These are phyloP conservation scores for Typhlichthys subterraneus DNA, from an alignment of 2,797 vertebrate species.

Conservation along the genomic window DNA sequence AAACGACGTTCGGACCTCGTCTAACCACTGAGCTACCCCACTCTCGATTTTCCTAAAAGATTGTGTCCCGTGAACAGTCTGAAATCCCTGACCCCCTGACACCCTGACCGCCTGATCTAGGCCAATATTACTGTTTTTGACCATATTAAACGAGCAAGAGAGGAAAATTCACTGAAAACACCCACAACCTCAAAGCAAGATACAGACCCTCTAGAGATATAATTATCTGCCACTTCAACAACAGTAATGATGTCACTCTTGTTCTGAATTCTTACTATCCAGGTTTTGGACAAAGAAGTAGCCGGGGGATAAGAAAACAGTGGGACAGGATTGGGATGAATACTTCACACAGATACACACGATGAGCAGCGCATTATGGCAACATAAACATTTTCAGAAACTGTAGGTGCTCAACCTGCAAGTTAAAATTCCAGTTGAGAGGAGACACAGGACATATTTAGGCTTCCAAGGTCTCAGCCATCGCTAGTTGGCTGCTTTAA, in stretches of 20 bases:
- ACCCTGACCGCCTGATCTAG: no score
- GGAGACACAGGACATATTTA: slow-evolving; percentile 13
- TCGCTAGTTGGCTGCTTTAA: slow-evolving; percentile 52
- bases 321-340: background rate
- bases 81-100: no score
- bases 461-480: slow-evolving; percentile 39
- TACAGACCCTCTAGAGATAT: background rate
- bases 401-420: background rate
- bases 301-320: background rate
- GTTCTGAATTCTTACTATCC: background rate
- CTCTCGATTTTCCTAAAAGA: no score
- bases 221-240: background rate
- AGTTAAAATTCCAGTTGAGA: slow-evolving; percentile 16
- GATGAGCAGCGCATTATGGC: background rate
- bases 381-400: slow-evolving; percentile 15
- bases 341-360: background rate
- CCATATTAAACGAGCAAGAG: background rate
- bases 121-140: no score
- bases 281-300: no score
- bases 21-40: no score
- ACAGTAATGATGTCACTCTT: background rate
- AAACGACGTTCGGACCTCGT: no score
- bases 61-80: no score
- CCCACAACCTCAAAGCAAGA: background rate
- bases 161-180: background rate